Evolutionary conservation across 2,888 invertebrate genomes (phyloP), one percentile per base, ranked within the genome.

Genomic region (Loripinus fragilis): DNA sequence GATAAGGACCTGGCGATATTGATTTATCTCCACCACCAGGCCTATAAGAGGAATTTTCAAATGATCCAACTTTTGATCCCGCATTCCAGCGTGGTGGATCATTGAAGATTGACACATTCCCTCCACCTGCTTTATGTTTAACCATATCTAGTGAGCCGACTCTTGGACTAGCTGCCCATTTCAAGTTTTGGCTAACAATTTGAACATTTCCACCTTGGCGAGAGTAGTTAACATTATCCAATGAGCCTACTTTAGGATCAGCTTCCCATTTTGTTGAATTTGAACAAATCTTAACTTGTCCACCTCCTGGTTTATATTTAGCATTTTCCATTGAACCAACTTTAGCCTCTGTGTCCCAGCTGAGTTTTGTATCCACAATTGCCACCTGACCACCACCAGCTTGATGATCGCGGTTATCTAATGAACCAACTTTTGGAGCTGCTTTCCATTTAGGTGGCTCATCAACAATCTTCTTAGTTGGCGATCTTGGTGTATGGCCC

Each of bases 101-200:
- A 38, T 76, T 78, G 5, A 74, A 60, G 55, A 90, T 85, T 41
- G 71, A 64, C 25, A 73, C 71, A 38, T 88, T 74, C 0, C 90
- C 89, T 0, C 89, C 89, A 7, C 86, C 81, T 10, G 91, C 86
- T 17, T 60, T 71, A 69, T 90, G 85, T 15, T 81, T 60, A 10
- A 83, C 75, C 73, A 88, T 88, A 28, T 88, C 88, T 28, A 89
- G 75, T 10, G 90, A 90, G 17, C 90, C 88, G 20, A 90, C 79
- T 72, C 85, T 84, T 12, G 84, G 73, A 2, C 28, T 42, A 23
- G 75, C 75, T 15, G 74, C 74, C 84, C 84, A 84, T 33, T 48
- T 48, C 28, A 25, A 52, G 15, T n/a, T 50, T 1, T 55, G 35
- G 35, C 52, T 70, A 2, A 55, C 33, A 10, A 70, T 70, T 35